These are phyloP conservation scores for Pseudococcus longispinus DNA, from an alignment of 2,888 invertebrate genomes.

Conservation along the genomic window DNA sequence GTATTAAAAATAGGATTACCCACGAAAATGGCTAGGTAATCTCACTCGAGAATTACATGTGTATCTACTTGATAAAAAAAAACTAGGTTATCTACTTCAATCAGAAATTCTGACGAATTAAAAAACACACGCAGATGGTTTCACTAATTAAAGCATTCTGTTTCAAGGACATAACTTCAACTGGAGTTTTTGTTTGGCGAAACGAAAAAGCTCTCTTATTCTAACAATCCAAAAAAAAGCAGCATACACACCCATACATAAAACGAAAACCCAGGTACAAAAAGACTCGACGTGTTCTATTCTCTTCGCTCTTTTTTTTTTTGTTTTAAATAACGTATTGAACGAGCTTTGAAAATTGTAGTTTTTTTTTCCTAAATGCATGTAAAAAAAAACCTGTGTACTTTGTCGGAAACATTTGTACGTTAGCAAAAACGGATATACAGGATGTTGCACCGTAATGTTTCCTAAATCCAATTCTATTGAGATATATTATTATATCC, in stretches of 20 bases:
- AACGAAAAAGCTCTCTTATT: background rate
- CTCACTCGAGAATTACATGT: background rate
- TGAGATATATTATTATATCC: conserved; percentile 44
- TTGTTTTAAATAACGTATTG: conserved; percentile 6
- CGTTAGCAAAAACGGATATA: conserved; percentile 20
- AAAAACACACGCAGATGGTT: conserved; percentile 2
- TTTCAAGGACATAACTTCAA: conserved; percentile 13
- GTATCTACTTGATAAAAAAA: background rate
- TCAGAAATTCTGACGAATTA: background rate
- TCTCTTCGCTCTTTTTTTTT: background rate
- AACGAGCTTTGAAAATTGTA: conserved; percentile 28
- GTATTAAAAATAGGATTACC: background rate
- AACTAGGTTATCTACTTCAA: conserved; percentile 11
- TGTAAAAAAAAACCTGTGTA: conserved; percentile 8
- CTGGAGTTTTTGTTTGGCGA: background rate
- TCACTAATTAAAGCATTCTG: background rate
- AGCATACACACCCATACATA: too few species aligned
- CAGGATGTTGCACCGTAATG: conserved; percentile 41
- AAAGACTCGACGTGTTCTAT: background rate
- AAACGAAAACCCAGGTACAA: background rate
- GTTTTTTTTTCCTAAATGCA: background rate
- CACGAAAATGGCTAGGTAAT: background rate
- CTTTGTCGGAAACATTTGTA: conserved; percentile 45
- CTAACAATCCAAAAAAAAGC: background rate
- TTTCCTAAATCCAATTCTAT: conserved; percentile 45